Evolutionary conservation across 2,888 invertebrate genomes (phyloP).

Genomic region (Idaea dimidiata): DNA sequence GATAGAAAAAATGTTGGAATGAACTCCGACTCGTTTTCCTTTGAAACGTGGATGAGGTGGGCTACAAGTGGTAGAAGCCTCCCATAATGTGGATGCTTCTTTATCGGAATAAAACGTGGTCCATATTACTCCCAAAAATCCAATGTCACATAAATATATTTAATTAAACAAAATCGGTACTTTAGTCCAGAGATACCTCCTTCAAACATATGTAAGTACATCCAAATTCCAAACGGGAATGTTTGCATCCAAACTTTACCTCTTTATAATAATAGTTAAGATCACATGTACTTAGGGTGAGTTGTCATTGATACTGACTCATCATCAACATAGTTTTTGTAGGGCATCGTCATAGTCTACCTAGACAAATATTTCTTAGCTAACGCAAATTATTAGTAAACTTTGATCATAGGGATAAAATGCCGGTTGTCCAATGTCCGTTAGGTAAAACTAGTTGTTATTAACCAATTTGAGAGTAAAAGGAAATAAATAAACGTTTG

Average conservation of each 20-base stretch:
- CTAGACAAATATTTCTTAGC: not conserved
- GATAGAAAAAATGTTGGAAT: too few species aligned
- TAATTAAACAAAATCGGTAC: too few species aligned
- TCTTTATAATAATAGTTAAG: not conserved
- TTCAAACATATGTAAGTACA: too few species aligned
- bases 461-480: constrained; percentile 2
- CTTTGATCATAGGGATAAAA: not conserved
- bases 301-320: not conserved
- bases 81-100: too few species aligned
- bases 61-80: too few species aligned
- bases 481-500: constrained; percentile 13
- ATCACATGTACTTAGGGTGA: not conserved
- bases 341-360: not conserved
- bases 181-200: too few species aligned
- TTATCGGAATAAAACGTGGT: too few species aligned
- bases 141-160: too few species aligned
- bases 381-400: not conserved
- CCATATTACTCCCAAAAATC: too few species aligned
- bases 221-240: too few species aligned
- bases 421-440: not conserved
- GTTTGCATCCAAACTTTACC: not conserved
- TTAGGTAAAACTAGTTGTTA: not conserved
- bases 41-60: too few species aligned
- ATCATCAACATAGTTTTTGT: not conserved
- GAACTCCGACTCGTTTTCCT: too few species aligned